phyloP scores from a whole-genome alignment of 1,140 invertebrate species.

The Goniozus legneri region DNA sequence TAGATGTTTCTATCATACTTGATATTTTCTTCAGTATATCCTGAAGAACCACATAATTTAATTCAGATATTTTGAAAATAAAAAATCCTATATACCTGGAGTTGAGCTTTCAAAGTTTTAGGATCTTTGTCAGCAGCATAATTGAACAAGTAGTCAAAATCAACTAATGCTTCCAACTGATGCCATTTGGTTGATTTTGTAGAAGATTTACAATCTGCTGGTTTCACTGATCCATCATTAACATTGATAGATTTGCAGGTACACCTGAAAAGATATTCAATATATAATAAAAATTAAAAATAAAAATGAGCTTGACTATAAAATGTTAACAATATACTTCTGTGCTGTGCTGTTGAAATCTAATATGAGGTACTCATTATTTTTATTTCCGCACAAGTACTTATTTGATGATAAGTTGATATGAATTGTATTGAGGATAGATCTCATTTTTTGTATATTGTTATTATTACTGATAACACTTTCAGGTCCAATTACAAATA shows the following conservation, averaged over 20 bases:
- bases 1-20: conserved; percentile 53
- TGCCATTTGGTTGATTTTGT: conserved; percentile 64
- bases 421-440: conserved; percentile 56
- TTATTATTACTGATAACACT: conserved; percentile 59
- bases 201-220: conserved; percentile 65
- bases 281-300: too few species aligned
- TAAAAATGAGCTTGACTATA: too few species aligned
- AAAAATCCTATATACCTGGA: conserved; percentile 55
- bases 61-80: conserved; percentile 1
- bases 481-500: conserved; percentile 61
- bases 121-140: conserved; percentile 58
- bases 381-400: conserved; percentile 59
- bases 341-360: conserved; percentile 53
- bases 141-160: conserved; percentile 65
- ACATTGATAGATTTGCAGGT: conserved; percentile 44
- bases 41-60: conserved; percentile 22
- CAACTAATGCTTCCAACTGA: conserved; percentile 65
- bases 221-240: conserved; percentile 46
- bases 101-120: conserved; percentile 62
- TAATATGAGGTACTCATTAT: conserved; percentile 53
- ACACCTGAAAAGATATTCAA: conserved; percentile 29
- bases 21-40: conserved; percentile 38
- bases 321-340: conserved; percentile 45
- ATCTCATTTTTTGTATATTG: conserved; percentile 54
- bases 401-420: conserved; percentile 56